Conservation (phyloP, 1,140 invertebrate species). For the Carposina sasakii region DNA sequence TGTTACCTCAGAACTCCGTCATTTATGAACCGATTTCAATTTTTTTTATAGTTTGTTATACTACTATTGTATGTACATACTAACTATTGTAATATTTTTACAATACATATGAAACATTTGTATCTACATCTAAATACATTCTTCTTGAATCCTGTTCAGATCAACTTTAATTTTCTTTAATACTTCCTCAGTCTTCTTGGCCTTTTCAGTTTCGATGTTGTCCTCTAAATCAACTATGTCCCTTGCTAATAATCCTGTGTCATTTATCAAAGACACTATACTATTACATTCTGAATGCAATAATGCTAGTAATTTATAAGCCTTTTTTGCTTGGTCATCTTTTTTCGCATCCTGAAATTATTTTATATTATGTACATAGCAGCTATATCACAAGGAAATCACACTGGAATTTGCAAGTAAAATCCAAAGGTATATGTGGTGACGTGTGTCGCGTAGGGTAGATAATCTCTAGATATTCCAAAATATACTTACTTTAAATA, state of each 20-base stretch:
- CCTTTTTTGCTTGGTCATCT: slow-evolving; percentile 88
- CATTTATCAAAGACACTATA: slow-evolving; percentile 86
- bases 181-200: slow-evolving; percentile 87
- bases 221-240: slow-evolving; percentile 94
- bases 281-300: slow-evolving; percentile 90
- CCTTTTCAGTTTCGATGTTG: slow-evolving; percentile 89
- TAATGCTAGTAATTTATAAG: slow-evolving; percentile 90
- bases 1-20: too few species aligned
- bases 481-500: slow-evolving; percentile 85
- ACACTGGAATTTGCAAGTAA: too few species aligned
- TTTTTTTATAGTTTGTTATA: too few species aligned
- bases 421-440: too few species aligned
- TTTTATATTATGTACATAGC: too few species aligned
- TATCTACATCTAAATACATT: slow-evolving; percentile 67
- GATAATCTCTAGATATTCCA: too few species aligned
- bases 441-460: too few species aligned
- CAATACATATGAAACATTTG: too few species aligned
- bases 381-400: too few species aligned
- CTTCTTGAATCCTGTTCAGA: slow-evolving; percentile 87
- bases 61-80: too few species aligned
- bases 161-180: slow-evolving; percentile 88
- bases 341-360: slow-evolving; percentile 87
- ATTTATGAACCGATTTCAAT: too few species aligned
- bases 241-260: slow-evolving; percentile 86
- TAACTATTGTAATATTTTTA: too few species aligned